Conservation (phyloP, 2,797 vertebrate genomes). For the Lophura swinhoii region DNA sequence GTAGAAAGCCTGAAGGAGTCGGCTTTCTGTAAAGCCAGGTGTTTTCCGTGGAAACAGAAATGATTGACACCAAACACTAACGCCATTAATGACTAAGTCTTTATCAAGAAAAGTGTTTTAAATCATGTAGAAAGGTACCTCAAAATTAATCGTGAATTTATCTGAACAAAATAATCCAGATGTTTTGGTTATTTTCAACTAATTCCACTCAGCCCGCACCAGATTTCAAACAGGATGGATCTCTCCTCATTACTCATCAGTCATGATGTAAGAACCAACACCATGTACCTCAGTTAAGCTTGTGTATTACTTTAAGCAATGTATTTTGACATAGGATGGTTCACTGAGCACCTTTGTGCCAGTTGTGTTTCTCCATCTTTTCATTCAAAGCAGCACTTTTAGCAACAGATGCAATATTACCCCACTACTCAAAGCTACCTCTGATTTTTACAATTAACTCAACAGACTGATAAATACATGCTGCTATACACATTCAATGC, state of each 20-base stretch:
- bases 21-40: slow-evolving; percentile 60
- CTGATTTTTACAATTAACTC: slow-evolving; percentile 87
- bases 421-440: slow-evolving; percentile 94
- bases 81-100: slow-evolving; percentile 41
- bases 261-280: slow-evolving; percentile 79
- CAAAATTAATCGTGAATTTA: slow-evolving; percentile 46
- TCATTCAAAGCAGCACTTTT: slow-evolving; percentile 84
- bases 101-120: slow-evolving; percentile 41
- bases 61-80: slow-evolving; percentile 54
- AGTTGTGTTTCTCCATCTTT: slow-evolving; percentile 75
- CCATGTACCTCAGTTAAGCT: slow-evolving; percentile 87
- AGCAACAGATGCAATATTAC: slow-evolving; percentile 87
- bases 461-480: slow-evolving; percentile 84
- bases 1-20: slow-evolving; percentile 4
- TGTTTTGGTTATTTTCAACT: slow-evolving; percentile 8
- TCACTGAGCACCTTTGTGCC: slow-evolving; percentile 69
- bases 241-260: slow-evolving; percentile 62
- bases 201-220: neutral
- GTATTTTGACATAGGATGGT: slow-evolving; percentile 82
- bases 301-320: slow-evolving; percentile 71
- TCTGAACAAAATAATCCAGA: slow-evolving; percentile 43
- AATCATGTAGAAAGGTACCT: slow-evolving; percentile 69
- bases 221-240: slow-evolving; percentile 48
- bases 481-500: slow-evolving; percentile 88
- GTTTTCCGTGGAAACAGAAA: slow-evolving; percentile 45